phyloP scores from a whole-genome alignment of 2,113 vertebrate genomes.

The Nothocercus julius region DNA sequence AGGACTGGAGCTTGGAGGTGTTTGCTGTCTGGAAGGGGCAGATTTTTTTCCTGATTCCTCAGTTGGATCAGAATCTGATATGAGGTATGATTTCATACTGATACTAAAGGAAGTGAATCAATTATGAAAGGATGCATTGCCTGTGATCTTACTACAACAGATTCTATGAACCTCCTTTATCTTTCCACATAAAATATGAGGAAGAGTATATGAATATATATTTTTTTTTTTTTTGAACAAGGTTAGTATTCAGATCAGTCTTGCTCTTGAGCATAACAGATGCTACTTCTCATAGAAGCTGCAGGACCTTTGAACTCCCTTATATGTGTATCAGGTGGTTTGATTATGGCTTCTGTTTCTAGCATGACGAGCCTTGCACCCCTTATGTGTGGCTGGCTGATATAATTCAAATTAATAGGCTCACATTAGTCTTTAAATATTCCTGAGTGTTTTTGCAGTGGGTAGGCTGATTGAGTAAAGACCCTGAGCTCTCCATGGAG shows the following conservation, averaged over 20 bases:
- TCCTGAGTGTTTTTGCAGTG: neutral
- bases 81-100: neutral
- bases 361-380: neutral
- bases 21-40: neutral
- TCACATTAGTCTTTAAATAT: neutral
- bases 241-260: neutral
- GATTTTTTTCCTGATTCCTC: neutral
- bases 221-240: neutral
- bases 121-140: neutral
- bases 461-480: neutral
- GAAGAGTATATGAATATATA: neutral
- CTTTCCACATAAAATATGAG: neutral
- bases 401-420: neutral
- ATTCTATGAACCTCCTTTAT: neutral
- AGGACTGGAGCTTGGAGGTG: neutral
- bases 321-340: neutral
- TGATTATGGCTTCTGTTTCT: neutral
- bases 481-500: neutral
- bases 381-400: neutral
- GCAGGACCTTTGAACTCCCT: neutral
- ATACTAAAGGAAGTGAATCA: rapidly evolving
- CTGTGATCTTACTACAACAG: neutral
- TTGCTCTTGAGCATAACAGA: neutral
- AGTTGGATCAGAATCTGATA: neutral
- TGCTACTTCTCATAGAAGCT: neutral